A percentile compares a stretch with the other conserved stretches of the same genome.
Conservation (phyloP, 2,888 invertebrate species). For the Zygogramma bicolorata region DNA sequence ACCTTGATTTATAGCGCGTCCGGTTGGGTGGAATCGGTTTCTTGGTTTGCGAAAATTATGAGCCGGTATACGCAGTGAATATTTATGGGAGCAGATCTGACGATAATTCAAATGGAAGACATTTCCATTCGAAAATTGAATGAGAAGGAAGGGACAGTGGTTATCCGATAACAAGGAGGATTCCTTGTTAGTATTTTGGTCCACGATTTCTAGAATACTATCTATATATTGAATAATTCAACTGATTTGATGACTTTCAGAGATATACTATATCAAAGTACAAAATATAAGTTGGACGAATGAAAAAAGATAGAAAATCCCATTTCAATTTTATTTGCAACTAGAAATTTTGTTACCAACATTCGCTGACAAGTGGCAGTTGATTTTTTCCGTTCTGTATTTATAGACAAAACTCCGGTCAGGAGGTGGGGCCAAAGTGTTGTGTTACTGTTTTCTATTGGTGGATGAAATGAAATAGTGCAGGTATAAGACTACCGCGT, state of each 20-base stretch:
- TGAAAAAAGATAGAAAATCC: too few relatives aligned
- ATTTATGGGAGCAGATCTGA: background rate
- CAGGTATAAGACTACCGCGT: background rate
- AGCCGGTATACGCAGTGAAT: background rate
- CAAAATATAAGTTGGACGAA: too few relatives aligned
- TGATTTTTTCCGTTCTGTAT: background rate
- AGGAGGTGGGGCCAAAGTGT: background rate
- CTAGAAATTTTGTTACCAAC: too few relatives aligned
- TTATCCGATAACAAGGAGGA: background rate
- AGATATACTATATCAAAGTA: too few relatives aligned
- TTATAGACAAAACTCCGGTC: background rate
- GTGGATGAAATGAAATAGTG: background rate
- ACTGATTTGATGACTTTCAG: too few relatives aligned
- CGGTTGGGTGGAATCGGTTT: background rate
- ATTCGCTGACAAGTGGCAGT: background rate
- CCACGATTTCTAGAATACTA: too few relatives aligned
- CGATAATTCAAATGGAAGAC: background rate
- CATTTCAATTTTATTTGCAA: too few relatives aligned
- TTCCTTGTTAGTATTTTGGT: too few relatives aligned
- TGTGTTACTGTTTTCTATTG: background rate
- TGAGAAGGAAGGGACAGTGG: background rate
- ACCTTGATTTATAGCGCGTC: slow-evolving; percentile 12
- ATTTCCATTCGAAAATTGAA: background rate
- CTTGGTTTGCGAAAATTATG: background rate
- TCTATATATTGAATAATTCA: too few relatives aligned